Evolutionary conservation across 2,888 invertebrate genomes (phyloP).

Genomic region (Orgyia antiqua): DNA sequence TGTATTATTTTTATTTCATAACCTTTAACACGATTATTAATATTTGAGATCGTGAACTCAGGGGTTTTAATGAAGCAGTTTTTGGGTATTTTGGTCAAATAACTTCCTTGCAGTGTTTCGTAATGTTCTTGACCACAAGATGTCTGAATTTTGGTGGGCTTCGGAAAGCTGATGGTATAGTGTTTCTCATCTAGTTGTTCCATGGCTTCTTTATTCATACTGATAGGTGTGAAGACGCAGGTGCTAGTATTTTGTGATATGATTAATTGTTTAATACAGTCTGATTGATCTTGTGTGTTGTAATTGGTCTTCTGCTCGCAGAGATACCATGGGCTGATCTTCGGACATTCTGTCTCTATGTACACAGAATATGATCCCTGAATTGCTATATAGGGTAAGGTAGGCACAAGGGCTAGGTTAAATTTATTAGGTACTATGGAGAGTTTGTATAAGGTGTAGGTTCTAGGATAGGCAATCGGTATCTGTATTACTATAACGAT

Average conservation of each 20-base stretch:
- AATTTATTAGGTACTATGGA: slow-evolving; percentile 1
- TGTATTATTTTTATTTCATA: no score
- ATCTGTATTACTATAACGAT: no score
- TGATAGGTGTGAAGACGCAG: background rate
- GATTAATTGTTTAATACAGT: slow-evolving; percentile 1
- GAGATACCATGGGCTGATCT: slow-evolving; percentile 8
- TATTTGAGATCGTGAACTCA: background rate
- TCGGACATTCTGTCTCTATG: slow-evolving; percentile 19
- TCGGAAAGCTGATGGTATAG: background rate
- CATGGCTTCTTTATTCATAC: background rate
- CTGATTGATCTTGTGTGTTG: background rate
- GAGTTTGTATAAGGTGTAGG: slow-evolving; percentile 1
- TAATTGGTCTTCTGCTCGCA: slow-evolving; percentile 2
- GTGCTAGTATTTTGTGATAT: background rate
- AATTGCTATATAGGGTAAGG: no score
- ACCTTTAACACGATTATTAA: no score
- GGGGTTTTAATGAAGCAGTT: background rate
- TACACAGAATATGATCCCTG: slow-evolving; percentile 8
- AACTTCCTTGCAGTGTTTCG: background rate
- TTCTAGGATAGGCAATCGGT: no score
- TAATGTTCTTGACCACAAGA: background rate
- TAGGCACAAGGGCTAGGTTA: slow-evolving; percentile 1
- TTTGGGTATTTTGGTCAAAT: background rate
- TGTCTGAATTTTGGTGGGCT: background rate
- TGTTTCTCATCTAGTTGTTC: background rate